A percentile compares a stretch with the other conserved stretches of the same genome.
These are phyloP conservation scores for Nesidiocoris tenuis DNA, from an alignment of 2,888 invertebrate genomes.

Conservation along the genomic window DNA sequence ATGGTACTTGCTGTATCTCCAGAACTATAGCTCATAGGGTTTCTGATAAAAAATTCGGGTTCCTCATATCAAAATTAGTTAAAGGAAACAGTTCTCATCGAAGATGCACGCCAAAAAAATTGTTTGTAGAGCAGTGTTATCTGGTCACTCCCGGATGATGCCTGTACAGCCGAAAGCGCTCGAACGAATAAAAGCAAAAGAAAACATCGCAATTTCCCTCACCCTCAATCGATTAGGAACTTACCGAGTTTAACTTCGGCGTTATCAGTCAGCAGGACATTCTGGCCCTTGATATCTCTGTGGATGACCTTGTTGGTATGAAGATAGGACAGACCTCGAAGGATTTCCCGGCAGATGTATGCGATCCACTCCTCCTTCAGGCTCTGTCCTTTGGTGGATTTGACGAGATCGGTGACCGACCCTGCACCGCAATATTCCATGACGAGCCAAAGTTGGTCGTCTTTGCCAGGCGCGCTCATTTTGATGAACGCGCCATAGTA, in stretches of 20 bases:
- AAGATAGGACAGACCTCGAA: constrained; percentile 93
- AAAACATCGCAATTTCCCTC: too few relatives aligned
- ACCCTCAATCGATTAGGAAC: too few relatives aligned
- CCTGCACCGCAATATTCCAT: constrained; percentile 99
- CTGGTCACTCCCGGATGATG: too few relatives aligned
- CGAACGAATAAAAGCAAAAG: too few relatives aligned
- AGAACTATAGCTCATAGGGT: too few relatives aligned
- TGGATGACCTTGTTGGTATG: constrained; percentile 99
- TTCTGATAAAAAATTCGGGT: too few relatives aligned
- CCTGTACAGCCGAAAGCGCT: too few relatives aligned
- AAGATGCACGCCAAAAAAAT: too few relatives aligned
- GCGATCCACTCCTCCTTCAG: constrained; percentile 99
- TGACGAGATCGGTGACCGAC: constrained; percentile 98
- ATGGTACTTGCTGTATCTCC: too few relatives aligned
- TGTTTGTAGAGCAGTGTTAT: too few relatives aligned
- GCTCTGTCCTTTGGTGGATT: constrained; percentile 97
- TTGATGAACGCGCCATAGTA: constrained; percentile 99
- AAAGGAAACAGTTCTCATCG: too few relatives aligned
- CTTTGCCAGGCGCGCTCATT: constrained; percentile 97
- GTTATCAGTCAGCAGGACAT: constrained; percentile 98
- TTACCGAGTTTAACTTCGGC: constrained; percentile 97
- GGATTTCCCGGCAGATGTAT: constrained; percentile 94
- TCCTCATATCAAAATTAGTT: too few relatives aligned
- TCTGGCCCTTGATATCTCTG: constrained; percentile 99
- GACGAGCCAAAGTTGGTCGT: constrained; percentile 98